Evolutionary conservation across 2,797 vertebrate species (phyloP).

Genomic region (Chlorospingus semifuscus): DNA sequence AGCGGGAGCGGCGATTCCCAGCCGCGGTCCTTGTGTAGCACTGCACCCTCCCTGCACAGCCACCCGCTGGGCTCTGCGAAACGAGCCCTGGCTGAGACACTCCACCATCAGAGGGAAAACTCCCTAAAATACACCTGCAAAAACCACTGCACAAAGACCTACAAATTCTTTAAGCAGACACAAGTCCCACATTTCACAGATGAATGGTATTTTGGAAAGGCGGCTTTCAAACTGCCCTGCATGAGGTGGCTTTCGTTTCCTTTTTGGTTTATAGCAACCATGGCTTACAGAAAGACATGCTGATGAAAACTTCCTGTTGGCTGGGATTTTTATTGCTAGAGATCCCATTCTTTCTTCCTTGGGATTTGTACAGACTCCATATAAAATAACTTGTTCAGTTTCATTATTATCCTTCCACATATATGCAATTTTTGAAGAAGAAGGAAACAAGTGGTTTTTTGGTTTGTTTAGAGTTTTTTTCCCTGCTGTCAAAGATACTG

Average conservation of each 20-base stretch:
- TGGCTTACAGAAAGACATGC: neutral
- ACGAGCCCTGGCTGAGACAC: rapidly evolving
- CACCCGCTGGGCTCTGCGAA: neutral
- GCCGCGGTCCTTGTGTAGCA: neutral
- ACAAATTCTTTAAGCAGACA: neutral
- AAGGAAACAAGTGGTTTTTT: neutral
- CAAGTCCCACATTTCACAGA: neutral
- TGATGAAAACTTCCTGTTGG: neutral
- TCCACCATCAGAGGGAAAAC: neutral
- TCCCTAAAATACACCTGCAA: neutral
- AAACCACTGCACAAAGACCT: neutral
- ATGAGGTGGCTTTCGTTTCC: neutral
- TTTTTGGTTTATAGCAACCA: neutral
- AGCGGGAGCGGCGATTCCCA: neutral
- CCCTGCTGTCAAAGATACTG: neutral
- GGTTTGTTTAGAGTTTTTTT: rapidly evolving
- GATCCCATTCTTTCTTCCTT: neutral
- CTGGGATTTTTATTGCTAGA: neutral
- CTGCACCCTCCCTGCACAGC: neutral
- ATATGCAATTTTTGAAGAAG: neutral
- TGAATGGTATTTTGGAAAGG: neutral
- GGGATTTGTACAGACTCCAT: neutral
- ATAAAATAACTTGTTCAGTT: neutral
- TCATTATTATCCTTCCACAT: neutral
- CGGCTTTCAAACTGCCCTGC: neutral